A percentile compares a stretch with the other conserved stretches of the same genome.
phyloP scores from a whole-genome alignment of 2,888 invertebrate genomes.

The Drosophila kuntzei region DNA sequence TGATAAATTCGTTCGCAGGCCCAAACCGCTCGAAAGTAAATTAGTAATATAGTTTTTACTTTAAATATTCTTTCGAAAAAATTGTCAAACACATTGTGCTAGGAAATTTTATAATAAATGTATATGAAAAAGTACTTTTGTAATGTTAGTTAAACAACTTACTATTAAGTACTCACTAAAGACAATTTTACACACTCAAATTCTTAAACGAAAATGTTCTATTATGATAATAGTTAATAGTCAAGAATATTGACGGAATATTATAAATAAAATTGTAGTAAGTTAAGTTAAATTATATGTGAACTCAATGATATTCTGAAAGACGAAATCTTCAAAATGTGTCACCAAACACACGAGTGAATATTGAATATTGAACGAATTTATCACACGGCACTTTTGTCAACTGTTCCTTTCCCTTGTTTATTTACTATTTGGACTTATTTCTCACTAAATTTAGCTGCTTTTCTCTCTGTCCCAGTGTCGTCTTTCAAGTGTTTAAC shows the following conservation, averaged over 20 bases:
- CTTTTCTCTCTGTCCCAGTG: neutral
- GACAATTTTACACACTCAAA: too few relatives aligned
- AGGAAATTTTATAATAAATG: too few relatives aligned
- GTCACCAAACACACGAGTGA: neutral
- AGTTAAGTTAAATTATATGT: neutral
- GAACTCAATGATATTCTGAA: neutral
- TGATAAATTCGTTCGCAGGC: too few relatives aligned
- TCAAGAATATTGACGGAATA: neutral
- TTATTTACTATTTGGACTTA: neutral
- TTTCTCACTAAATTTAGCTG: conserved; percentile 7
- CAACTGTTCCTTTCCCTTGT: neutral
- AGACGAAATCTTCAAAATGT: neutral
- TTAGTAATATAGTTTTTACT: too few relatives aligned
- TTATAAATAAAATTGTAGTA: neutral
- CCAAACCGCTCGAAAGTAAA: too few relatives aligned
- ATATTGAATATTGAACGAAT: conserved; percentile 7
- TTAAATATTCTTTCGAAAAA: too few relatives aligned
- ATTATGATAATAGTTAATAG: neutral
- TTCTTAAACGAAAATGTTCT: neutral
- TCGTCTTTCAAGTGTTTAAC: conserved; percentile 6
- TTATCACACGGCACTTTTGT: conserved; percentile 3
- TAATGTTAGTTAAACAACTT: too few relatives aligned
- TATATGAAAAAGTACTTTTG: too few relatives aligned
- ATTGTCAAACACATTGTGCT: too few relatives aligned
- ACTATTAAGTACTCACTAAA: too few relatives aligned